Evolutionary conservation across 2,797 vertebrate species (phyloP), one percentile per base, ranked within the genome.

Genomic region (Anguilla obscura): DNA sequence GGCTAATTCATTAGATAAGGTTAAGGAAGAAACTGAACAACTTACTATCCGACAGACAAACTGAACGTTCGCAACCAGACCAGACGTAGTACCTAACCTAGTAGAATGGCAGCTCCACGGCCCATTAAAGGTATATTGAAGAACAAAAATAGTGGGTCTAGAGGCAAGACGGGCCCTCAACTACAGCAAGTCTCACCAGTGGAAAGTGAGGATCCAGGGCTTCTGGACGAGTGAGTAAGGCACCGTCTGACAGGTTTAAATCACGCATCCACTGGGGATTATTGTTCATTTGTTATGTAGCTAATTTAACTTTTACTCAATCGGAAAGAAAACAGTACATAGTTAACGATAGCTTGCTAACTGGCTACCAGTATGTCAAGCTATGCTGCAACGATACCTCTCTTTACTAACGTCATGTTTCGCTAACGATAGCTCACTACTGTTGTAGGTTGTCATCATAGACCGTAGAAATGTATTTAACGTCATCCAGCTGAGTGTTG

Each of bases 71-170:
- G 3, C 10, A 56, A 33, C n/a, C 52, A 85, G 84, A 58, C 0
- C 40, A 52, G 7, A 52, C 50, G 16, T 58, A 58, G 14, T 58
- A 58, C 56, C 56, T 16, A 45, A 12, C 27, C 9, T 2, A 50
- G 45, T 48, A 48, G 80, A 50, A 86, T 74, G 16, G 50, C 54
- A 79, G 52, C 30, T 56, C 33, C 52, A 71, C 18, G 33, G 33
- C 52, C 21, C 4, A 24, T 80, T 56, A 87, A 87, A 60, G 33
- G 86, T 87, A 87, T 60, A 14, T 80, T 79, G 33, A 45, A 79
- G 52, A 86, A 10, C 30, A 58, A 79, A 86, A 86, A 60, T 45
- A 80, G 30, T 54, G 85, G 60, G 21, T 40, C 33, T n/a, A 27
- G 30, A n/a, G 30, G 52, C 52, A 80, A 80, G 24, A 10, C 80